Conservation (phyloP, 2,888 invertebrate genomes). For the Gerris lacustris region DNA sequence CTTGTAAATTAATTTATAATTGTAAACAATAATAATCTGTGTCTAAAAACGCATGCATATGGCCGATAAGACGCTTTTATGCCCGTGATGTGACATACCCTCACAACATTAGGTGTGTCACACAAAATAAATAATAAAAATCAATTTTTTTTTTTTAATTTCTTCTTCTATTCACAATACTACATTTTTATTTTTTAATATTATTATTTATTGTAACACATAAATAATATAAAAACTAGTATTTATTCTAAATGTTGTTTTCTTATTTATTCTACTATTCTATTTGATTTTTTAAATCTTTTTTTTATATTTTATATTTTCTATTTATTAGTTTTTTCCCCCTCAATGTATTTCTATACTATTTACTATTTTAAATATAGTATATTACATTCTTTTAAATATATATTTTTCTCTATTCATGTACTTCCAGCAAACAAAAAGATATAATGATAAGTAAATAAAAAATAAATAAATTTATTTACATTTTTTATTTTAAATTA, state of each 20-base stretch:
- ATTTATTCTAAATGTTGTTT: neutral
- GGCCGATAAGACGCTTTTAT: neutral
- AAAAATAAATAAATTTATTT: no score
- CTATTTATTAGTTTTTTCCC: no score
- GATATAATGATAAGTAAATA: no score
- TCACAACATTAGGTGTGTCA: neutral
- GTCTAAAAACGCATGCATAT: neutral
- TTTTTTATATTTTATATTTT: neutral
- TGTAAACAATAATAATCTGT: neutral
- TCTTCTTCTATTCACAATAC: neutral
- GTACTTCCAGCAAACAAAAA: no score
- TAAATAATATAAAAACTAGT: no score
- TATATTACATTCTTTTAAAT: no score
- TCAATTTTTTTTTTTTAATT: neutral
- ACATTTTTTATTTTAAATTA: no score
- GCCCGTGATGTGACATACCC: conserved; percentile 1
- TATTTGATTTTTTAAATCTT: neutral
- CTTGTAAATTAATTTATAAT: neutral
- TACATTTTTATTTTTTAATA: no score
- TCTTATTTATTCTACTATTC: neutral
- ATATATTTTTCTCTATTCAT: no score
- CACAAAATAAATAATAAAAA: neutral
- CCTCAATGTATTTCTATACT: no score
- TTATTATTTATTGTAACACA: no score
- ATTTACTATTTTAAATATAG: no score